Evolutionary conservation across 2,888 invertebrate species (phyloP).

Genomic region (Temnothorax unifasciatus): DNA sequence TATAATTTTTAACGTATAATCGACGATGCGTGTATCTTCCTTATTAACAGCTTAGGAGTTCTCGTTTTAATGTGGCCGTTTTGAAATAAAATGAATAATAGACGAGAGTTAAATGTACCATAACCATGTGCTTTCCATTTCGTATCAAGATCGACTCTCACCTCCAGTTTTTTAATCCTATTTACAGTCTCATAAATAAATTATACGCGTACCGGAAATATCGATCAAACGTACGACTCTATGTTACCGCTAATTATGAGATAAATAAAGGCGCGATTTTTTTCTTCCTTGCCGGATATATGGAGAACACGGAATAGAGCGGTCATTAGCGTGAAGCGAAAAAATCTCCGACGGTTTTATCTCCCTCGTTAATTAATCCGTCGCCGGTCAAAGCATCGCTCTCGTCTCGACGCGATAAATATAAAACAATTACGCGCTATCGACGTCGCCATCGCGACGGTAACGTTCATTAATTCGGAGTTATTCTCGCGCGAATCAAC

Average conservation of each 20-base stretch:
- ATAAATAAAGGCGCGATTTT: slow-evolving; percentile 57
- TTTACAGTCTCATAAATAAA: slow-evolving; percentile 25
- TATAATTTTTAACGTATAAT: not conserved
- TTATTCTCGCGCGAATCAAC: slow-evolving; percentile 48
- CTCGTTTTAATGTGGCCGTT: not conserved
- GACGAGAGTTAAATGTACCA: slow-evolving; percentile 9
- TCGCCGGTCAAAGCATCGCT: slow-evolving; percentile 53
- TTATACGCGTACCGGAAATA: slow-evolving; percentile 43
- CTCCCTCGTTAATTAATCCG: slow-evolving; percentile 46
- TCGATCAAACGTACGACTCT: slow-evolving; percentile 34
- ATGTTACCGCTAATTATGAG: slow-evolving; percentile 43
- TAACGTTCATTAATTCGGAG: slow-evolving; percentile 46
- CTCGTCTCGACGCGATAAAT: slow-evolving; percentile 50
- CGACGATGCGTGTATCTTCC: not conserved
- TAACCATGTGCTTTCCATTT: slow-evolving; percentile 1
- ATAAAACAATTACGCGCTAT: slow-evolving; percentile 49
- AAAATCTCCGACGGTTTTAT: slow-evolving; percentile 25
- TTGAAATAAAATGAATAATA: slow-evolving; percentile 10
- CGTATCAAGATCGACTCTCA: not conserved
- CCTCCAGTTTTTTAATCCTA: not conserved
- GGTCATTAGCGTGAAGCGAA: not conserved
- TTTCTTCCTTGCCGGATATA: slow-evolving; percentile 8
- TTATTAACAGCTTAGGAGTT: not conserved
- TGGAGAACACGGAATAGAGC: slow-evolving; percentile 24
- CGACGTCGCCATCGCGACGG: slow-evolving; percentile 30